Evolutionary conservation across 2,797 vertebrate species (phyloP), one percentile per base, ranked within the genome.

Genomic region (Trachops cirrhosus): DNA sequence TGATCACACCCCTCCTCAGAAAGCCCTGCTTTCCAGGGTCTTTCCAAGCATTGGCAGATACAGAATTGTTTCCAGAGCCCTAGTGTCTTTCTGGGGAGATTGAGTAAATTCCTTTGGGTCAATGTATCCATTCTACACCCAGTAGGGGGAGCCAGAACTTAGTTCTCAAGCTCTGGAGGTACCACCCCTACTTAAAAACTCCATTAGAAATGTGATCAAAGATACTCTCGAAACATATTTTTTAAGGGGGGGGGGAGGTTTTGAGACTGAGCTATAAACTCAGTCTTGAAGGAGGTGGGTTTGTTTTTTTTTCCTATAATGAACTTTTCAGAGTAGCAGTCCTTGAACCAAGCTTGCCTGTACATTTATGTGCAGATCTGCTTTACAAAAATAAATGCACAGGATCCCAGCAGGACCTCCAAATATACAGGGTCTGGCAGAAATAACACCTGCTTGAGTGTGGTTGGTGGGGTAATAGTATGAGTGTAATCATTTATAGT

Each of bases 101-200:
- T 21, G 59, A 39, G 24, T 64, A 46, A 88, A 67, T 93, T 91
- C 29, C 77, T 84, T 73, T 79, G 26, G 41, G 6, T 16, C 68
- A 37, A 26, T 50, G 37, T 86, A 48, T 80, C 29, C 48, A 64
- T 62, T 54, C 11, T n/a, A 54, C 8, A 39, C 6, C 91, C 97
- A 93, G 79, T 73, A 97, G 97, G 67, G 96, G 97, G 96, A 96
- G 96, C 86, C 84, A 97, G 86, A 96, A 54, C 18, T 96, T 93
- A 96, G 62, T 89, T 92, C 52, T 70, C 57, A 79, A 50, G 34
- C 41, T 93, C 54, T n/a, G 15, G 50, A 74, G 22, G 18, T 41
- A 67, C 4, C 14, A 34, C 4, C 37, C 22, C 46, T 68, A 34
- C 7, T 3, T 92, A 79, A 92, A 79, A 92, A 80, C 37, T 74